These are phyloP conservation scores for Leistus spinibarbis DNA, from an alignment of 2,888 invertebrate species.

Conservation along the genomic window DNA sequence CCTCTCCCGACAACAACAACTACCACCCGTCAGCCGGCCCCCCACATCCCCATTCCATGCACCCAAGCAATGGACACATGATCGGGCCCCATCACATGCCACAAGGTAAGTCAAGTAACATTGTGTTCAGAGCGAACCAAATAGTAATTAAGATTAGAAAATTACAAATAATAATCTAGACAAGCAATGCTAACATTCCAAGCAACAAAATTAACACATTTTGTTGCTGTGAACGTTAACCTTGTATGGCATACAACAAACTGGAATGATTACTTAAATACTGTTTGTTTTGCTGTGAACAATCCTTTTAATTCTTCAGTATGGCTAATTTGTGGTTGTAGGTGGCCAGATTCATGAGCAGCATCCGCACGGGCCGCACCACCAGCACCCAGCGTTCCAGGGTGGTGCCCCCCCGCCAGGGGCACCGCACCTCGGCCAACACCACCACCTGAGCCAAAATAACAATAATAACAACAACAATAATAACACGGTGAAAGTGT, in stretches of 20 bases:
- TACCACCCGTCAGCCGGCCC: conserved; percentile 61
- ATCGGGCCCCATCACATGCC: conserved; percentile 55
- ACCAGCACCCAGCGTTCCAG: conserved; percentile 58
- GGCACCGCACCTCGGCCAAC: conserved; percentile 60
- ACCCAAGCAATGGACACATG: conserved; percentile 57
- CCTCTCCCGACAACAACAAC: conserved; percentile 75
- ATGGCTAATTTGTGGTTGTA: conserved; percentile 45
- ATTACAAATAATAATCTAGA: no score
- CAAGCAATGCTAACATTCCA: no score
- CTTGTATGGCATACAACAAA: no score
- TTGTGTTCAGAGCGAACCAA: neutral
- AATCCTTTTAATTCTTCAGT: no score
- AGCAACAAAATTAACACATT: no score
- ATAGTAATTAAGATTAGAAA: no score
- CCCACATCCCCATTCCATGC: conserved; percentile 59
- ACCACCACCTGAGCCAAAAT: conserved; percentile 58
- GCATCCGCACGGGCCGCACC: conserved; percentile 51
- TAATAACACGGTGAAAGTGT: conserved; percentile 72
- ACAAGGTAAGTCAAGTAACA: conserved; percentile 17
- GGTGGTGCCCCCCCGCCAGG: conserved; percentile 59
- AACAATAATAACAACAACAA: conserved; percentile 61
- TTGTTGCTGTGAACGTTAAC: no score
- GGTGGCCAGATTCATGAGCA: conserved; percentile 52
- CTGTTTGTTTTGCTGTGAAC: no score
- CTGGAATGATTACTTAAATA: no score